Evolutionary conservation across 2,888 invertebrate genomes (phyloP).

Genomic region (Stegophylla sp.): DNA sequence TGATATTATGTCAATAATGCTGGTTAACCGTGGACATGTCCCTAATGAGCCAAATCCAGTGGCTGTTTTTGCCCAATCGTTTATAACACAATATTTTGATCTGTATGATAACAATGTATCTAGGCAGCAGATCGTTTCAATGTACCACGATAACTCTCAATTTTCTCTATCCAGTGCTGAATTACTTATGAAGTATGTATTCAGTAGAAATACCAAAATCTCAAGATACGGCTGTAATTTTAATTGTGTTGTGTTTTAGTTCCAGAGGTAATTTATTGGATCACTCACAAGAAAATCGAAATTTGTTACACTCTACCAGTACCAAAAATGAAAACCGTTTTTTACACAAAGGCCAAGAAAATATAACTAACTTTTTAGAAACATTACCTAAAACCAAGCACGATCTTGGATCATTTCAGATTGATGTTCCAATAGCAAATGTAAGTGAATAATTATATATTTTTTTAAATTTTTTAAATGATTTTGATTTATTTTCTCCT

Average conservation of each 20-base stretch:
- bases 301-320: constrained; percentile 68
- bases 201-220: neutral
- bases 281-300: constrained; percentile 75
- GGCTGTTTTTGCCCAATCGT: constrained; percentile 76
- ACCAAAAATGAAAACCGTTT: constrained; percentile 72
- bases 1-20: neutral
- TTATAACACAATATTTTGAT: constrained; percentile 84
- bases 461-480: neutral
- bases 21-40: neutral
- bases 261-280: constrained; percentile 67
- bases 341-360: constrained; percentile 76
- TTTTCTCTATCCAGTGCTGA: constrained; percentile 65
- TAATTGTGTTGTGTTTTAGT: neutral
- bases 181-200: neutral
- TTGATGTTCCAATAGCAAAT: constrained; percentile 82
- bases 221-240: neutral
- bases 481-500: neutral
- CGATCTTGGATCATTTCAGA: constrained; percentile 84
- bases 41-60: constrained; percentile 66
- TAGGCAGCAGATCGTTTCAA: constrained; percentile 79
- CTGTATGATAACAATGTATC: constrained; percentile 79
- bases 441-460: constrained; percentile 65
- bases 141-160: constrained; percentile 85
- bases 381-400: constrained; percentile 86
- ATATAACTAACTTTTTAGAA: constrained; percentile 81